Evolutionary conservation across 2,113 vertebrate genomes (phyloP), one percentile per base, ranked within the genome.

Genomic region (Perca schrenkii): DNA sequence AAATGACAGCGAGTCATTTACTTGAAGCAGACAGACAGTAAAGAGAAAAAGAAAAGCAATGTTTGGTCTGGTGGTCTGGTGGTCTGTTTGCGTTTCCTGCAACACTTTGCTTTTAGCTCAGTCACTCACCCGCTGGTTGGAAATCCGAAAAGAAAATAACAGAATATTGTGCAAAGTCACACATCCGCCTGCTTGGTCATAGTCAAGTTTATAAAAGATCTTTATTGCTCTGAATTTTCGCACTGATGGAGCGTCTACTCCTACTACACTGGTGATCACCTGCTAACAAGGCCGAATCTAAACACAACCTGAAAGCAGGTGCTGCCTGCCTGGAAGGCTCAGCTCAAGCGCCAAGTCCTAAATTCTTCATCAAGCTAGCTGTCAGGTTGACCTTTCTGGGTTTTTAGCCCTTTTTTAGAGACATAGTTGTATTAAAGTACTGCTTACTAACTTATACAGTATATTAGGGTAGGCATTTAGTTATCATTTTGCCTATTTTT

Each of bases 81-180:
- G 60, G 13, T 56, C 47, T 17, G 40, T 60, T 80, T 80, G 34
- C 19, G 1, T 11, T 46, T 72, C 34, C 67, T 64, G 13, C 56
- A 21, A 28, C 11, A 31, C 47, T 54, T 47, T 46, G 49, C 77
- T 57, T 50, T 56, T 28, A 58, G 61, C 36, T 11, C 62, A 60
- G 8, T 73, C 53, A n/a, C 40, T 34, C 57, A 52, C 71, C 50
- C 1, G 8, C 50, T 79, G 67, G 47, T 54, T 70, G 22, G 49
- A 71, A 71, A 71, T 31, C 22, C 22, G 8, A 66, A 7, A 47
- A 40, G 8, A 40, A 57, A 28, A 74, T 7, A 50, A 50, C 31
- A 4, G 14, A 16, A 74, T 7, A 46, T n/a, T 17, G 57, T 6
- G 49, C 57, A 43, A 52, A 31, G 31, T 43, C 34, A 49, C 17